Conservation (phyloP, 1,140 invertebrate genomes). For the Solenopsis fugax region DNA sequence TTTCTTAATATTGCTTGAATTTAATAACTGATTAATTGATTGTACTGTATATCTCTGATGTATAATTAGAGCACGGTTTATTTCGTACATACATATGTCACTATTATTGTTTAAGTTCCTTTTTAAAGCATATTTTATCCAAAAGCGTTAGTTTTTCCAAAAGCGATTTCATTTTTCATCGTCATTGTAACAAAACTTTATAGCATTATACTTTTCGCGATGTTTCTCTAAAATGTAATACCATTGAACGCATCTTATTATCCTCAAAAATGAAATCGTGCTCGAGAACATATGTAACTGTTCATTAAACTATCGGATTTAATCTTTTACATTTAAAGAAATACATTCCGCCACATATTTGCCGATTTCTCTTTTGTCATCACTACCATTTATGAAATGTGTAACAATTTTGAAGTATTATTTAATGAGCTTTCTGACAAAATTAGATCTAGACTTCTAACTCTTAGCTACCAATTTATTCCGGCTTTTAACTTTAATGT, state of each 20-base stretch:
- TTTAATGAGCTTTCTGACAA: slow-evolving; percentile 53
- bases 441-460: slow-evolving; percentile 9
- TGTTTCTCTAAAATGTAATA: slow-evolving; percentile 34
- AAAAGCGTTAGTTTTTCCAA: slow-evolving; percentile 1
- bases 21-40: slow-evolving; percentile 65
- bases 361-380: slow-evolving; percentile 68
- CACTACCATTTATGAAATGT: slow-evolving; percentile 68
- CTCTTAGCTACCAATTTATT: slow-evolving; percentile 9
- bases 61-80: slow-evolving; percentile 72
- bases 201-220: too few species aligned
- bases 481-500: slow-evolving; percentile 29
- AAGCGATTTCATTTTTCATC: slow-evolving; percentile 19
- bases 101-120: slow-evolving; percentile 53
- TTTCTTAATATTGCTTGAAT: slow-evolving; percentile 63
- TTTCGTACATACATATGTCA: slow-evolving; percentile 47
- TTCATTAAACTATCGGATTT: slow-evolving; percentile 65
- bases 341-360: slow-evolving; percentile 75
- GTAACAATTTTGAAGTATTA: slow-evolving; percentile 75
- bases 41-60: slow-evolving; percentile 58
- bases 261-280: slow-evolving; percentile 67
- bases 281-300: slow-evolving; percentile 62
- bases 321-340: slow-evolving; percentile 68
- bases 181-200: slow-evolving; percentile 41
- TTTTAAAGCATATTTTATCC: slow-evolving; percentile 27
- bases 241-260: slow-evolving; percentile 47